Base-by-base conservation (phyloP, 2,797 vertebrate genomes). In the Pogoniulus pusillus region DNA sequence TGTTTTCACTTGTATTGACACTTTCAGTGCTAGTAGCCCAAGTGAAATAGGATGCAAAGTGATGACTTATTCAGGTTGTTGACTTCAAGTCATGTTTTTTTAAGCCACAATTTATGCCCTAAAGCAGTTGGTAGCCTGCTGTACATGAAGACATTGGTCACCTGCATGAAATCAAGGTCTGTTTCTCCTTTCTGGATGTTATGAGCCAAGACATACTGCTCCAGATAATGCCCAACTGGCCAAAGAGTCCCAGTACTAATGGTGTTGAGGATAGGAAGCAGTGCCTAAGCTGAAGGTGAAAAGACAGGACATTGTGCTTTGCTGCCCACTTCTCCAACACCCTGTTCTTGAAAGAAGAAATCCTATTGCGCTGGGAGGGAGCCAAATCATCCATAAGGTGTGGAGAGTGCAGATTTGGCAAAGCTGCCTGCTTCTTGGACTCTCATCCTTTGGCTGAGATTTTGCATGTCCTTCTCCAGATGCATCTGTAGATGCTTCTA, bases 371-470 rank as follows among this genome's bases (percentile, higher is more conserved):
- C 2, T 49, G 29, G 12, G 20, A 90, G 39, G 19, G 23, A 6
- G 2, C 20, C 3, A 9, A 30, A 51, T 62, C 11, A 20, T 11
- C 12, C 11, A 4, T 0, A 1, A 70, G 8, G 27, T 47, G 11
- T 54, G 55, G 24, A 15, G 7, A 58, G 23, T 0, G 2, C 27
- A 24, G 24, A 5, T 62, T 63, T 68, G 76, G 13, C 26, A 15
- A 35, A 16, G n/a, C 49, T 72, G 16, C 37, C 16, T 17, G 16
- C 20, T 75, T 34, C 72, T 79, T 1, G 2, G 34, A 7, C 18
- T 32, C 9, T 49, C 1, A 27, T 59, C 22, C 13, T 43, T 53
- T 58, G 37, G 6, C 14, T 75, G 59, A n/a, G 22, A 32, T 71
- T 78, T 39, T 85, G 9, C 17, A 15, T 22, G 6, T 47, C 26